Evolutionary conservation across 2,888 invertebrate genomes (phyloP), one percentile per base, ranked within the genome.

Genomic region (Lepetodrilus schrolli): DNA sequence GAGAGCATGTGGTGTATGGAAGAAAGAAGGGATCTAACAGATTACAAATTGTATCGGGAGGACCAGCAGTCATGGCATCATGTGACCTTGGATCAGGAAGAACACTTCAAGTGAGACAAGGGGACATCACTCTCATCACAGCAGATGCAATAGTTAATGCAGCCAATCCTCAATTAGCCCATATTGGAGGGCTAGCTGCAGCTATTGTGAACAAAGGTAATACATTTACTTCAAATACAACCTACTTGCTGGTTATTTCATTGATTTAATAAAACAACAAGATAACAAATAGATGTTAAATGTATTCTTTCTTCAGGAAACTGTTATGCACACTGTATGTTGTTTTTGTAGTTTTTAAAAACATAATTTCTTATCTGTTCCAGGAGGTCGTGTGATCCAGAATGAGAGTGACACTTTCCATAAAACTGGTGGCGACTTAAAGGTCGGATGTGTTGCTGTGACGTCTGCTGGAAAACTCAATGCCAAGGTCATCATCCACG

Each of bases 131-230:
- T 21, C 20, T 47, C 2, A 68, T 68, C 47, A 43, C 43, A 68
- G 68, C 47, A 21, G 68, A 47, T 13, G 68, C 30, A 7, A 47
- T 68, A n/a, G 68, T 68, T 23, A 68, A 68, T 68, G 68, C 68
- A 68, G 68, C 68, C n/a, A 68, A 68, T 68, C 43, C 43, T 2
- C 38, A 47, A 26, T 30, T 68, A 20, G 68, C 38, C n/a, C 68
- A 68, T 30, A 47, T 68, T 0, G 68, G 68, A 5, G 68, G 68
- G 4, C 43, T 68, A 7, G 68, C 68, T 17, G 47, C 43, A 17
- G 68, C 68, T n/a, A 68, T 68, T 43, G 68, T 68, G 21, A 47
- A 68, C 30, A 68, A 26, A 68, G 68, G 68, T 68, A 26, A 30
- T 17, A 30, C 5, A n/a, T 3, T 51, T n/a, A n/a, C n/a, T n/a